Evolutionary conservation across 2,888 invertebrate species (phyloP).

Genomic region (Microplitis deprimator): DNA sequence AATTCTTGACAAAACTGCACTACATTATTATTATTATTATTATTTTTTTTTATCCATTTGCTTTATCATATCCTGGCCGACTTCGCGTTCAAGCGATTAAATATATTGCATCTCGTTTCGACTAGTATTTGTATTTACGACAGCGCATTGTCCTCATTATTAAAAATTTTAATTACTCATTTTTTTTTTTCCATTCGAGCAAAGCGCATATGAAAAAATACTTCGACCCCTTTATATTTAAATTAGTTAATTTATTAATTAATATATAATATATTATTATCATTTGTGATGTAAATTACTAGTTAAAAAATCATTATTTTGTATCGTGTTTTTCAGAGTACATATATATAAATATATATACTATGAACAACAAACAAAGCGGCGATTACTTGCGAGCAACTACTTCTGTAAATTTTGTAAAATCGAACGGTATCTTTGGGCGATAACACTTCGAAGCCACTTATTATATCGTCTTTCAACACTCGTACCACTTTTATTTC

Average conservation of each 20-base stretch:
- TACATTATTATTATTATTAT: constrained; percentile 20
- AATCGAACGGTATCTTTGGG: neutral
- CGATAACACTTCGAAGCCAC: neutral
- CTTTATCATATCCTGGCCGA: constrained; percentile 23
- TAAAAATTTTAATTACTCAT: neutral
- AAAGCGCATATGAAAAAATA: neutral
- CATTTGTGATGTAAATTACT: neutral
- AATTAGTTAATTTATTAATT: neutral
- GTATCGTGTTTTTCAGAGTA: neutral
- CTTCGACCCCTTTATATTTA: neutral
- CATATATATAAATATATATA: neutral
- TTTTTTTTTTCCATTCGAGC: constrained; percentile 24
- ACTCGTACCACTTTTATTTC: neutral
- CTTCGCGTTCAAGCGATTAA: constrained; percentile 36
- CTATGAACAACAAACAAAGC: neutral
- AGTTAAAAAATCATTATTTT: neutral
- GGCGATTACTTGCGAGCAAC: neutral
- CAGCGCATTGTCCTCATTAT: constrained; percentile 9
- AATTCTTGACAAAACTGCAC: constrained; percentile 36
- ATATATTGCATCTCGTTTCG: constrained; percentile 42
- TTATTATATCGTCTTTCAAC: neutral
- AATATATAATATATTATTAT: neutral
- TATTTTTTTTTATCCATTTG: constrained; percentile 3
- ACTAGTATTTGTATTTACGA: constrained; percentile 38
- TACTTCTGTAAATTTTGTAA: neutral